These are phyloP conservation scores for Pinctada fucata DNA, from an alignment of 2,888 invertebrate genomes.

Conservation along the genomic window DNA sequence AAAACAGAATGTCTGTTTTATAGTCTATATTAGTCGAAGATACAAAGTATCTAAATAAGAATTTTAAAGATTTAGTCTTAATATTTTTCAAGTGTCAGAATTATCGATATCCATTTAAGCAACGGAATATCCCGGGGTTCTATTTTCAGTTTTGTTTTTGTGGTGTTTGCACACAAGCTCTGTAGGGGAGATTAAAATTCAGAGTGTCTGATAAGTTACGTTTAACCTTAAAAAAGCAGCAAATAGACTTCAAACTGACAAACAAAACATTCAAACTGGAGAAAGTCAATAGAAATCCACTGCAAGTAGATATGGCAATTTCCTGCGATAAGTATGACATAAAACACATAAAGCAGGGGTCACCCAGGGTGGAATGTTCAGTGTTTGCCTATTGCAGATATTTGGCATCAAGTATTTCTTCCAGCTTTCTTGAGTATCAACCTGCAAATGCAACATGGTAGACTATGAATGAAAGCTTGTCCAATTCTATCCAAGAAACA, in stretches of 20 bases:
- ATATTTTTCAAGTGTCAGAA: no score
- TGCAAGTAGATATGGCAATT: constrained; percentile 1
- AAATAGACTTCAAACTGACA: not conserved
- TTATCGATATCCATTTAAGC: no score
- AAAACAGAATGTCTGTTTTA: no score
- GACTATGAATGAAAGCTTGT: not conserved
- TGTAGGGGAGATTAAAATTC: not conserved
- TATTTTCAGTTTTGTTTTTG: no score
- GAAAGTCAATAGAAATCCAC: not conserved
- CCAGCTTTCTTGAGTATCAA: not conserved
- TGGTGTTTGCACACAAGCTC: not conserved
- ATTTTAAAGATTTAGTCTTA: no score
- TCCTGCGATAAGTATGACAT: not conserved
- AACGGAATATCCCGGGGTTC: no score
- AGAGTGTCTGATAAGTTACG: not conserved
- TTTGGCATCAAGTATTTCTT: not conserved
- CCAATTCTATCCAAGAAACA: not conserved
- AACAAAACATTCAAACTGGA: not conserved
- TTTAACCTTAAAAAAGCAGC: not conserved
- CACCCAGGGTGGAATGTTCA: not conserved
- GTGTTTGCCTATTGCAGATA: not conserved
- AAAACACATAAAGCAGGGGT: not conserved
- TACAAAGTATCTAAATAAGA: no score
- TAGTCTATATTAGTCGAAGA: no score
- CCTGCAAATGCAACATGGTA: not conserved